Evolutionary conservation across 2,888 invertebrate genomes (phyloP).

Genomic region (Gibbula magus): DNA sequence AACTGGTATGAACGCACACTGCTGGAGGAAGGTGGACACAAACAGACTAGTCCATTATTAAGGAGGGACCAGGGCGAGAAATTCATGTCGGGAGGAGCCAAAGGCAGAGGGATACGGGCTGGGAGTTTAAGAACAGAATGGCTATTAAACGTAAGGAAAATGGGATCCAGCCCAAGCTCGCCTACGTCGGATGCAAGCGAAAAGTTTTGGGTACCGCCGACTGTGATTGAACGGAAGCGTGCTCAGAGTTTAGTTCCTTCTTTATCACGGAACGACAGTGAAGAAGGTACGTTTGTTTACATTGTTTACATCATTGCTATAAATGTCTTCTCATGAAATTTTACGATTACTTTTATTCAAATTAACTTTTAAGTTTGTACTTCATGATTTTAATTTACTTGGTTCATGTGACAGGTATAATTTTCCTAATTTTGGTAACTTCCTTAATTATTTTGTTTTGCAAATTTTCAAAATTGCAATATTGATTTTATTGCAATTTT

Average conservation of each 20-base stretch:
- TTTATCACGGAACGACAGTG: slow-evolving; percentile 56
- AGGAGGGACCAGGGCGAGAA: slow-evolving; percentile 20
- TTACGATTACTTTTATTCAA: no score
- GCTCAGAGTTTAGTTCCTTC: slow-evolving; percentile 69
- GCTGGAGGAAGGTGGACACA: slow-evolving; percentile 75
- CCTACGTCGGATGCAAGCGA: slow-evolving; percentile 57
- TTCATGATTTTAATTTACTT: no score
- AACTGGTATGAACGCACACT: slow-evolving; percentile 81
- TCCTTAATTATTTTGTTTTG: no score
- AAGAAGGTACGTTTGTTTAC: slow-evolving; percentile 56
- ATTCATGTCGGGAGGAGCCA: slow-evolving; percentile 32
- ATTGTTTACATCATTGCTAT: background rate
- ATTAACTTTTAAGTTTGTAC: no score
- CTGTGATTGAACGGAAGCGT: slow-evolving; percentile 65
- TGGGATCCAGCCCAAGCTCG: slow-evolving; percentile 67
- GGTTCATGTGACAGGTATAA: no score
- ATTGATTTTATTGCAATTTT: no score
- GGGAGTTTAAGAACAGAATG: slow-evolving; percentile 50
- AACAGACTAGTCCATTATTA: slow-evolving; percentile 18
- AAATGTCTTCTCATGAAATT: background rate
- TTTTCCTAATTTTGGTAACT: no score
- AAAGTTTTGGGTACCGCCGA: slow-evolving; percentile 73
- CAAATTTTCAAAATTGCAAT: no score
- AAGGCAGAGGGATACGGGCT: slow-evolving; percentile 42
- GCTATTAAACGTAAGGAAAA: slow-evolving; percentile 50